These are phyloP conservation scores for Sepiola atlantica DNA, from an alignment of 2,888 invertebrate genomes.

Conservation along the genomic window DNA sequence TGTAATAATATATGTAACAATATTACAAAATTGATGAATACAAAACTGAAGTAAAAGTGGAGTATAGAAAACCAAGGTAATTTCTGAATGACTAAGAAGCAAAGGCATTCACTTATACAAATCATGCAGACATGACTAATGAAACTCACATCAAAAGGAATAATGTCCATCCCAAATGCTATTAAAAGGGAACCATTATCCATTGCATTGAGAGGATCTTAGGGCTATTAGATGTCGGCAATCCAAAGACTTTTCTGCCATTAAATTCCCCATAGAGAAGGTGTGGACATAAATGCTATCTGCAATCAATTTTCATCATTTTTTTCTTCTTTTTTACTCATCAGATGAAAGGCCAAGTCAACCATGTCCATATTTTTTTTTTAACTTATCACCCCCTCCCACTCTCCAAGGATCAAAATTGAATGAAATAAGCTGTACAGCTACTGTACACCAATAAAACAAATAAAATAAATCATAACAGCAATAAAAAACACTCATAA, in stretches of 20 bases:
- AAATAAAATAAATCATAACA: neutral
- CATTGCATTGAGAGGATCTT: neutral
- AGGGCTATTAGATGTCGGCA: neutral
- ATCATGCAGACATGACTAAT: constrained; percentile 2
- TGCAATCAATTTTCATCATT: neutral
- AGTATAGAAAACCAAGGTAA: neutral
- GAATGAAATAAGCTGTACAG: neutral
- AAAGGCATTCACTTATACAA: neutral
- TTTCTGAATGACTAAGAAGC: neutral
- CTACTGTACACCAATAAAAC: neutral
- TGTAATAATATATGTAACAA: too few species aligned
- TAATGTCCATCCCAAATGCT: neutral
- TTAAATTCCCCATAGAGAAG: neutral
- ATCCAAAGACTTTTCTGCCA: neutral
- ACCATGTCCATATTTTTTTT: neutral
- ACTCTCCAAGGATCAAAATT: neutral
- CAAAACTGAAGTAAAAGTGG: too few species aligned
- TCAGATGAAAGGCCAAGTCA: neutral
- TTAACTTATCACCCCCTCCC: neutral
- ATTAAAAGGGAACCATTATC: neutral
- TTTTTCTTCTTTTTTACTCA: neutral
- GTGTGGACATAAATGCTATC: neutral
- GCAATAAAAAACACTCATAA: too few species aligned
- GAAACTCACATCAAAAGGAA: neutral
- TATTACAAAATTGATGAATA: too few species aligned